Evolutionary conservation across 1,140 invertebrate species (phyloP).

Genomic region (Neodiprion lecontei): DNA sequence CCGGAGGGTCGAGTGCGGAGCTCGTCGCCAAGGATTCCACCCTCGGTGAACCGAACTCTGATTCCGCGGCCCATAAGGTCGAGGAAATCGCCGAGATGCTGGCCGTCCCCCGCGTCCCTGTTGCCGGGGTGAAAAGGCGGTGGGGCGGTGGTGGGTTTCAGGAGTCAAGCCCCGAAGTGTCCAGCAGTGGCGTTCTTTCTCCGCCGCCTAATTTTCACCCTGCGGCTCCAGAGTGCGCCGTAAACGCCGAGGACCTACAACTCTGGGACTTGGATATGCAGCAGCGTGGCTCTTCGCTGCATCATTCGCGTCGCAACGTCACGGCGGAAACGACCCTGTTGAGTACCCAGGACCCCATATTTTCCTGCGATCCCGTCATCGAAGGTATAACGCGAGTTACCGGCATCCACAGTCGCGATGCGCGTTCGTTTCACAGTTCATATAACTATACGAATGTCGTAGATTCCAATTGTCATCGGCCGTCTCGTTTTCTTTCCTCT

Average conservation of each 20-base stretch:
- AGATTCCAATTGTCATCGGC: no score
- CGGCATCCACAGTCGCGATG: no score
- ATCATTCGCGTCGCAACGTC: neutral
- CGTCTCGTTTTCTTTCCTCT: no score
- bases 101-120: slow-evolving; percentile 52
- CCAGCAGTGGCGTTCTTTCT: slow-evolving; percentile 52
- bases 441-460: no score
- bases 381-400: slow-evolving; percentile 44
- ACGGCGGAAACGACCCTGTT: slow-evolving; percentile 18
- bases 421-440: no score
- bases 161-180: slow-evolving; percentile 63
- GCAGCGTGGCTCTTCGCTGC: slow-evolving; percentile 42
- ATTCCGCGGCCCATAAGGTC: neutral
- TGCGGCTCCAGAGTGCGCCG: slow-evolving; percentile 67
- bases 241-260: slow-evolving; percentile 78
- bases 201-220: slow-evolving; percentile 59
- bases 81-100: slow-evolving; percentile 39
- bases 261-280: slow-evolving; percentile 77
- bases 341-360: slow-evolving; percentile 37
- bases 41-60: slow-evolving; percentile 8
- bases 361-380: slow-evolving; percentile 44
- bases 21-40: neutral
- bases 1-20: neutral
- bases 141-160: slow-evolving; percentile 57
- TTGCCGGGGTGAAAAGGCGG: slow-evolving; percentile 49